A percentile compares a stretch with the other conserved stretches of the same genome.
Conservation (phyloP, 1,140 invertebrate genomes). For the Streblospio benedicti region DNA sequence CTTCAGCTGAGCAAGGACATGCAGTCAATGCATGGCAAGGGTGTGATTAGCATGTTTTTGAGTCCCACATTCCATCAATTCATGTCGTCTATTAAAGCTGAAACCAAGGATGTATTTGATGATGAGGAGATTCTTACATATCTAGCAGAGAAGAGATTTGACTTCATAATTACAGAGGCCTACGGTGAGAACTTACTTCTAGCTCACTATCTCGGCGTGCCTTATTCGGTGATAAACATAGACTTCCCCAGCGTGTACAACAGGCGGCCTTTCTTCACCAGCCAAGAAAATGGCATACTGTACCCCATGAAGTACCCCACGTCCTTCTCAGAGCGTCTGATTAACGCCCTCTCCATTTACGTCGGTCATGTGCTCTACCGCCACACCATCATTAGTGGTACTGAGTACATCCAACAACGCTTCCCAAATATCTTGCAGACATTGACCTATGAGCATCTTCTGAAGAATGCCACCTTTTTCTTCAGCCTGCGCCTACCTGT, state of each 20-base stretch:
- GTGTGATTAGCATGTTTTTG: not conserved
- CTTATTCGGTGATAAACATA: conserved; percentile 6
- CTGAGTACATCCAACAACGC: conserved; percentile 3
- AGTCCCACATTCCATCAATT: conserved; percentile 8
- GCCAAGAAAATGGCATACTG: conserved; percentile 7
- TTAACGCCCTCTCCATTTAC: conserved; percentile 7
- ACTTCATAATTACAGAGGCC: conserved; percentile 11
- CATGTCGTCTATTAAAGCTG: not conserved
- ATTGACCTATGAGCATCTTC: conserved; percentile 10
- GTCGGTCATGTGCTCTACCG: conserved; percentile 8
- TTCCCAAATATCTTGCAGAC: conserved; percentile 9
- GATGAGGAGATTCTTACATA: not conserved
- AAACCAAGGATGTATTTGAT: not conserved
- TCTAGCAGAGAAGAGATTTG: conserved; percentile 4
- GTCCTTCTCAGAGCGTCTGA: too few species aligned
- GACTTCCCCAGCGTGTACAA: conserved; percentile 11
- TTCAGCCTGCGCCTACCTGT: too few species aligned
- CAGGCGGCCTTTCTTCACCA: conserved; percentile 1
- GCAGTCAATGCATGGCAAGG: too few species aligned
- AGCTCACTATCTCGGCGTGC: conserved; percentile 11
- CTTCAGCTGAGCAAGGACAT: too few species aligned
- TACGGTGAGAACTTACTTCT: conserved; percentile 8
- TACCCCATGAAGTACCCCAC: too few species aligned
- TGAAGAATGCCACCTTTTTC: too few species aligned
- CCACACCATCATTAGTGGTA: not conserved